Base-by-base conservation (phyloP, 2,113 vertebrate genomes). In the Podilymbus podiceps region DNA sequence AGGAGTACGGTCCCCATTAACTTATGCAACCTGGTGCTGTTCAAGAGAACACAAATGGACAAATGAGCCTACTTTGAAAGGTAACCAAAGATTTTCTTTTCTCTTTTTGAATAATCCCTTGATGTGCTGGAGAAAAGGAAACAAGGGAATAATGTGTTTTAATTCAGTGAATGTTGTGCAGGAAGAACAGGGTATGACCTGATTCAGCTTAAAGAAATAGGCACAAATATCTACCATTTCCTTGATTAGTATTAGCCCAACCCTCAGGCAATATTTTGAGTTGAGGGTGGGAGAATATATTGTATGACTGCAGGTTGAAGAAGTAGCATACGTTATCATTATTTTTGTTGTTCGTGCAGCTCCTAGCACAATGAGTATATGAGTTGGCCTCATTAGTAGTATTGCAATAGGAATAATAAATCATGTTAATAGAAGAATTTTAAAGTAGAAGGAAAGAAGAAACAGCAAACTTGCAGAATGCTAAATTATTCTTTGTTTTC, bases 401-500 rank as follows among this genome's bases (percentile, higher is more conserved):
- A n/a, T 33, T 87, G 80, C 89, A 79, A 5, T 15, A 82, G 66
- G 71, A 92, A 89, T 91, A 60, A 59, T 73, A 74, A 83, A 52
- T 52, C 28, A 8, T 14, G 42, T 24, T 79, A 85, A 82, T 85
- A 76, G 72, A 89, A 85, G 66, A 93, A 77, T 73, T 82, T 93
- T 63, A 14, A 89, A 87, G 89, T 76, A 83, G 80, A 90, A 94
- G 18, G 27, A 87, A 64, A 64, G 50, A 91, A 82, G 62, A 77
- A 86, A 72, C 44, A 86, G 83, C 63, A 78, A 90, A 90, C 79
- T 77, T 89, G 31, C 76, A 50, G 56, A 94, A 85, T 85, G 47
- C 46, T 88, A 68, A 63, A 88, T 89, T 86, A 60, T 42, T 94
- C 72, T 90, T 81, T 94, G n/a, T 95, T 95, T 97, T 87, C 77